A percentile compares a stretch with the other conserved stretches of the same genome.
phyloP scores from a whole-genome alignment of 2,888 invertebrate species.

The Sinohyriopsis cumingii region DNA sequence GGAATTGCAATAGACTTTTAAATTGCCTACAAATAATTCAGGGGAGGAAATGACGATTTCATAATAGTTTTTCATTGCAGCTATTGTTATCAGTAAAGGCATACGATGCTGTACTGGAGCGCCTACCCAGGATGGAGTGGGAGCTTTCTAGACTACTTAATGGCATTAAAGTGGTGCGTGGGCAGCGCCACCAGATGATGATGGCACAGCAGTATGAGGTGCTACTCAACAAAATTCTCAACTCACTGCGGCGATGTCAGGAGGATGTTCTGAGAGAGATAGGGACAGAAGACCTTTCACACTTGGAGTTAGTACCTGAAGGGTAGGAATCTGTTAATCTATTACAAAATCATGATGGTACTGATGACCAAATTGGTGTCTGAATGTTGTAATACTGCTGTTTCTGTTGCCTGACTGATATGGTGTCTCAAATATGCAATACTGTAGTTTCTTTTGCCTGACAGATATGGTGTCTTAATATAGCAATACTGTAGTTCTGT shows the following conservation, averaged over 20 bases:
- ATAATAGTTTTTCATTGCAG: constrained; percentile 39
- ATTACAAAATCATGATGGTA: not conserved
- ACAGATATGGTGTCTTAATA: too few relatives aligned
- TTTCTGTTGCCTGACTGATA: too few relatives aligned
- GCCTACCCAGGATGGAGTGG: constrained; percentile 62
- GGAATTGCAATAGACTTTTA: too few relatives aligned
- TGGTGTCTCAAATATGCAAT: too few relatives aligned
- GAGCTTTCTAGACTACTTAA: constrained; percentile 85
- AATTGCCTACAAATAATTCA: too few relatives aligned
- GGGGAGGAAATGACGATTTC: not conserved
- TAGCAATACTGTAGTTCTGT: too few relatives aligned
- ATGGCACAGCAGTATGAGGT: constrained; percentile 89
- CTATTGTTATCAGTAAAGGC: constrained; percentile 49
- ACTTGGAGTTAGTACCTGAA: constrained; percentile 90
- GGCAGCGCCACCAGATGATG: constrained; percentile 91
- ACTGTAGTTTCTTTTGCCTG: too few relatives aligned
- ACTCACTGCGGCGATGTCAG: constrained; percentile 85
- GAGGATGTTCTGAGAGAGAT: constrained; percentile 72
- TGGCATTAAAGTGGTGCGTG: constrained; percentile 82
- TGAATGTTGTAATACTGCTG: too few relatives aligned
- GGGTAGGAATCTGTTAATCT: constrained; percentile 77
- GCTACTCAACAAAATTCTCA: constrained; percentile 87
- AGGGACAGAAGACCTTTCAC: constrained; percentile 82
- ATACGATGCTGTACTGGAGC: constrained; percentile 54
- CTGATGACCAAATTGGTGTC: too few relatives aligned